Percentiles rank a stretch among this genome's conserved stretches.
phyloP scores from a whole-genome alignment of 2,797 vertebrate genomes.

The Gorsachius magnificus region DNA sequence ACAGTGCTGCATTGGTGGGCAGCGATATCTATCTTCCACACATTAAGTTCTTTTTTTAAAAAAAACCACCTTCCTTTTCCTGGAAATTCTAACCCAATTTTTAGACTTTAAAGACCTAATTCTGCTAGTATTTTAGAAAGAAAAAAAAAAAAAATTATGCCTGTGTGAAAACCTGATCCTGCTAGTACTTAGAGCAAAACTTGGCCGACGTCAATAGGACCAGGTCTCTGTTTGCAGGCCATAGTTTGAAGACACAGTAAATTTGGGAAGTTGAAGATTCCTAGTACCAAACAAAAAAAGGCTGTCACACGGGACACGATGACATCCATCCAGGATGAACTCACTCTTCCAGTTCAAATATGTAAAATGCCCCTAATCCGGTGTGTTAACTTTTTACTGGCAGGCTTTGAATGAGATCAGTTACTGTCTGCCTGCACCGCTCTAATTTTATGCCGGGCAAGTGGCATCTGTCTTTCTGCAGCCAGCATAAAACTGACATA shows the following conservation, averaged over 20 bases:
- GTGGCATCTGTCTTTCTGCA: constrained; percentile 26
- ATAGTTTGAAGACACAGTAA: neutral
- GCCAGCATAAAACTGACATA: neutral
- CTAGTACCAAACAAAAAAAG: neutral
- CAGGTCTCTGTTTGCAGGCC: neutral
- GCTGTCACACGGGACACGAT: neutral
- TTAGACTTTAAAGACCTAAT: neutral
- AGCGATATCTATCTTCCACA: neutral
- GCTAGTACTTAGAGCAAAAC: neutral
- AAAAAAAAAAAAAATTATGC: neutral
- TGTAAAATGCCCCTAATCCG: neutral
- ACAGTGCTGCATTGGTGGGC: neutral
- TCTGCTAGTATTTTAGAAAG: neutral
- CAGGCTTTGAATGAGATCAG: neutral
- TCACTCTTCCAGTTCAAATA: neutral
- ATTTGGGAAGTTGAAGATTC: neutral
- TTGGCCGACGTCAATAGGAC: neutral
- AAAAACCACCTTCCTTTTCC: neutral
- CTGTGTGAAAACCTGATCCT: neutral
- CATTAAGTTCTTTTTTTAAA: neutral
- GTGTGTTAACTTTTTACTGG: constrained; percentile 13
- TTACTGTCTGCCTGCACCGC: neutral
- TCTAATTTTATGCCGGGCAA: neutral
- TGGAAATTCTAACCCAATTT: neutral
- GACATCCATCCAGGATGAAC: neutral